Evolutionary conservation across 2,113 vertebrate species (phyloP), one percentile per base, ranked within the genome.

Genomic region (Romanogobio albipinnatus): DNA sequence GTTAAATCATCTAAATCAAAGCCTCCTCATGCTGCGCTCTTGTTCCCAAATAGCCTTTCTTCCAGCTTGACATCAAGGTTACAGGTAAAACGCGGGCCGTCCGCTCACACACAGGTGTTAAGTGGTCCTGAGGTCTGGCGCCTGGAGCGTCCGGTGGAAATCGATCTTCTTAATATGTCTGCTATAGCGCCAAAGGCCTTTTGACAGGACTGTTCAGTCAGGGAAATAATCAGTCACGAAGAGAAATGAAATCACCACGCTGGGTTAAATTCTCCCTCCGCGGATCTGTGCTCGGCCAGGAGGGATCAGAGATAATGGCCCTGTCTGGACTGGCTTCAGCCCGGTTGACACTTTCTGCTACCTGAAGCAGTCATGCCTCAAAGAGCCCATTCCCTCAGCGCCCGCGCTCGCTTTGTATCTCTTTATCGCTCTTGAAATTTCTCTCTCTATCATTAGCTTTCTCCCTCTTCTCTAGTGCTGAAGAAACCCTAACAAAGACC

Each of bases 241-340:
- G 66, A 77, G 77, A 79, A 83, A 76, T 82, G 70, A 83, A 68
- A 84, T 73, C 78, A 76, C 11, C 8, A 26, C 17, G 64, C 39
- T 51, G 49, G 59, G 64, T 58, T 73, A 62, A 92, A 93, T 89
- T 81, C 83, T 90, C 90, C 91, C 88, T 76, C 64, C 26, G 64
- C 24, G 62, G 80, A 43, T 19, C 49, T 11, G 43, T 39, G n/a
- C 9, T n/a, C 19, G 71, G 77, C 68, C 77, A 77, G 86, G 39
- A 68, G 68, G 85, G 82, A 89, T 91, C 87, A 88, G 71, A 89
- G 90, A 89, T 90, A 91, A 90, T 90, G 88, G 89, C 86, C 86
- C 88, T 91, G 90, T 91, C 90, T 89, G 82, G 83, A 90, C 75
- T 39, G 62, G 62, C 83, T 78, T 68, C 64, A 86, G 68, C 83